phyloP scores from a whole-genome alignment of 2,797 vertebrate species.

The Aeoliscus strigatus region DNA sequence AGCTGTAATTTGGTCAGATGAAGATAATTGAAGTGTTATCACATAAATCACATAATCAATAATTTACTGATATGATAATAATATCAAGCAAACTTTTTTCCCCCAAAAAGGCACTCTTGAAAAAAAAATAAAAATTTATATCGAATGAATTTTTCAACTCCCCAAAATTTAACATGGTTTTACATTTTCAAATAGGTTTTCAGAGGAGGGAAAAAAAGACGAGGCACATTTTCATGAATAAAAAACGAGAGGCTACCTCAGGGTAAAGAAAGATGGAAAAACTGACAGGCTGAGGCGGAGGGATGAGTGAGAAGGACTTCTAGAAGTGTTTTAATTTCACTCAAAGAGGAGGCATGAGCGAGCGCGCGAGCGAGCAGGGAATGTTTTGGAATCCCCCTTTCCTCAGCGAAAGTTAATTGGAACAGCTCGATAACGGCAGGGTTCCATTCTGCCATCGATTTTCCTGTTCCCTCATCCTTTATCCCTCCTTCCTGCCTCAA shows the following conservation, averaged over 20 bases:
- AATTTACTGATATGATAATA: too few species aligned
- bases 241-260: constrained; percentile 48
- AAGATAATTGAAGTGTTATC: too few species aligned
- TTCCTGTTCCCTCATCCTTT: constrained; percentile 72
- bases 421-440: constrained; percentile 80
- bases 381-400: constrained; percentile 79
- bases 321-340: constrained; percentile 62
- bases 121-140: too few species aligned
- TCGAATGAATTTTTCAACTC: constrained; percentile 13
- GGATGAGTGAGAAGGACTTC: constrained; percentile 58
- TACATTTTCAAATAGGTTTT: constrained; percentile 57
- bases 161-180: constrained; percentile 54
- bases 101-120: too few species aligned
- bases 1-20: too few species aligned
- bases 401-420: constrained; percentile 78
- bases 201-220: constrained; percentile 26
- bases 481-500: constrained; percentile 70
- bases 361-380: constrained; percentile 46
- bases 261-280: constrained; percentile 61
- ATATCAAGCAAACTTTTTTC: too few species aligned
- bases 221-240: constrained; percentile 54
- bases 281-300: constrained; percentile 52
- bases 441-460: constrained; percentile 83
- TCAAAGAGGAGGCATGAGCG: constrained; percentile 44
- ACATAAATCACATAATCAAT: too few species aligned